These are phyloP conservation scores for Hylaeus volcanicus DNA, from an alignment of 1,140 invertebrate genomes.

Conservation along the genomic window DNA sequence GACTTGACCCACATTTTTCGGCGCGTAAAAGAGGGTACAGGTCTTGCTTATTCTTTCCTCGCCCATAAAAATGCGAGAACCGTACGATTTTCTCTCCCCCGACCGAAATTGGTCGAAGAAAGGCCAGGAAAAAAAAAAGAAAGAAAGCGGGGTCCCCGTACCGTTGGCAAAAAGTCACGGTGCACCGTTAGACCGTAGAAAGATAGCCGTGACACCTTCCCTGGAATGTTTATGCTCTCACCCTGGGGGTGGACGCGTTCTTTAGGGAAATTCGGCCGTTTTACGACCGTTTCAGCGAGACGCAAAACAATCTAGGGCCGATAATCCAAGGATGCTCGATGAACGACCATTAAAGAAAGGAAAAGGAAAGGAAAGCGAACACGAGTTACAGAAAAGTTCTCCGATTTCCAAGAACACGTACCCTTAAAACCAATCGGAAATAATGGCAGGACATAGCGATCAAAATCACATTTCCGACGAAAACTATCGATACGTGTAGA, in stretches of 20 bases:
- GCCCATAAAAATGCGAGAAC: constrained; percentile 56
- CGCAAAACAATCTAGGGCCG: constrained; percentile 4
- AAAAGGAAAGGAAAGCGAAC: background rate
- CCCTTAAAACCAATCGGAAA: background rate
- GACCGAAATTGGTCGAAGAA: constrained; percentile 8
- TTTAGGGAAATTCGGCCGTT: constrained; percentile 25
- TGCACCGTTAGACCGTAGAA: constrained; percentile 20
- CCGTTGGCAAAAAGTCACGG: constrained; percentile 34
- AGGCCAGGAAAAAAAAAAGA: constrained; percentile 5
- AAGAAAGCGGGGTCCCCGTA: constrained; percentile 6
- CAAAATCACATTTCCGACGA: background rate
- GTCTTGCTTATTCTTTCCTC: background rate
- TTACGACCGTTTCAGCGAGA: background rate
- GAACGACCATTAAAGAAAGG: constrained; percentile 1
- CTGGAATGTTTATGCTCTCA: constrained; percentile 2
- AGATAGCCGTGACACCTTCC: constrained; percentile 8
- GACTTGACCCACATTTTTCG: constrained; percentile 56
- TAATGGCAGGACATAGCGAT: background rate
- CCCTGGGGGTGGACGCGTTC: background rate
- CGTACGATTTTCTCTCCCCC: constrained; percentile 44
- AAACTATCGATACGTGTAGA: too few relatives aligned
- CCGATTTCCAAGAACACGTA: background rate
- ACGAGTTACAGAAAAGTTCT: background rate
- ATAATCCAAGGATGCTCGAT: constrained; percentile 15
- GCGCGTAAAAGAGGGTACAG: constrained; percentile 21